phyloP scores from a whole-genome alignment of 2,113 vertebrate genomes.

The Chiloscyllium plagiosum region DNA sequence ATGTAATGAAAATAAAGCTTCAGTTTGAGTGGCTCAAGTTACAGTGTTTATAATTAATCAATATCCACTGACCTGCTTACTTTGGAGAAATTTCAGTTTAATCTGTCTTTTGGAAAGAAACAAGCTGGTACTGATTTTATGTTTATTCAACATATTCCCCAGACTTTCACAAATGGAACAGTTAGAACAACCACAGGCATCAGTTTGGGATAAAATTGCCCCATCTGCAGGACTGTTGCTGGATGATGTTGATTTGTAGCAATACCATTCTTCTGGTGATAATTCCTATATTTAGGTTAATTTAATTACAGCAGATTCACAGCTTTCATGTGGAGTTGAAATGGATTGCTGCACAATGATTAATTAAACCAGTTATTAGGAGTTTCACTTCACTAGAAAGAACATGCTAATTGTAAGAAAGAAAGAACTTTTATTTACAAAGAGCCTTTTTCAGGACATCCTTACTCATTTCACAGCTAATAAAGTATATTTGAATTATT shows the following conservation, averaged over 20 bases:
- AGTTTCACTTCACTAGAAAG: background rate
- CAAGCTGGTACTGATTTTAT: background rate
- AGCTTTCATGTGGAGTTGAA: background rate
- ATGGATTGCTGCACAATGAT: background rate
- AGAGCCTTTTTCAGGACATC: background rate
- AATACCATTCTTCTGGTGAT: background rate
- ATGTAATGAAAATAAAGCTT: background rate
- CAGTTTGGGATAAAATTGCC: background rate
- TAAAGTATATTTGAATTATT: background rate
- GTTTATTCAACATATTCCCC: background rate
- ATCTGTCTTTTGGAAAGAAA: background rate
- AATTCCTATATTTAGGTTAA: background rate
- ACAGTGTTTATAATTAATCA: background rate
- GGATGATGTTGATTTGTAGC: background rate
- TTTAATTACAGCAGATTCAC: constrained; percentile 5
- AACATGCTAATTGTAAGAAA: background rate
- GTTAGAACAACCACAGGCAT: background rate
- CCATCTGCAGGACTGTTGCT: background rate
- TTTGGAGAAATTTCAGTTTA: background rate
- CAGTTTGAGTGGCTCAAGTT: background rate
- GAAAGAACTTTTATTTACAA: background rate
- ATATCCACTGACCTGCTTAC: background rate
- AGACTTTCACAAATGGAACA: background rate
- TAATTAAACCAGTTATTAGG: background rate
- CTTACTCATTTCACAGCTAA: background rate